Percentiles rank a stretch among this genome's conserved stretches.
Conservation (phyloP, 2,888 invertebrate species). For the Itoplectis maculator region DNA sequence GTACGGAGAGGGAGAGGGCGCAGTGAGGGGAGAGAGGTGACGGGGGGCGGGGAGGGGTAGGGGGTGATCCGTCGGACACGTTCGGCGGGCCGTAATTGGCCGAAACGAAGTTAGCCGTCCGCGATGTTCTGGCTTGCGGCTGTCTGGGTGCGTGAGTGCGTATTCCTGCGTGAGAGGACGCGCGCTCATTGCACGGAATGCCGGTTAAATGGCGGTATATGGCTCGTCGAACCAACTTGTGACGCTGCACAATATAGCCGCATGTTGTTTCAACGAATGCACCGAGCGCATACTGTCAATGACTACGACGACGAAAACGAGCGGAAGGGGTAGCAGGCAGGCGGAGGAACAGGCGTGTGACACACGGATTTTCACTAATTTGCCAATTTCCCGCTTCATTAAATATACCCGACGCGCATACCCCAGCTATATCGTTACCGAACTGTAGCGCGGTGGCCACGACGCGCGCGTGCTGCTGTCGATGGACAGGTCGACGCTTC, state of each 20-base stretch:
- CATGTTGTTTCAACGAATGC: slow-evolving; percentile 59
- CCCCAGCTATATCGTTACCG: slow-evolving; percentile 57
- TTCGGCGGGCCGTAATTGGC: slow-evolving; percentile 72
- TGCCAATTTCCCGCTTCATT: slow-evolving; percentile 80
- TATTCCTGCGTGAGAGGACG: slow-evolving; percentile 43
- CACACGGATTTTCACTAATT: slow-evolving; percentile 78
- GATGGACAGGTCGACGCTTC: slow-evolving; percentile 30
- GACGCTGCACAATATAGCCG: slow-evolving; percentile 26
- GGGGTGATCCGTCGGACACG: slow-evolving; percentile 25
- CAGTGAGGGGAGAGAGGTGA: neutral
- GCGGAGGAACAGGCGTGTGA: slow-evolving; percentile 47
- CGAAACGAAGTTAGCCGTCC: slow-evolving; percentile 74
- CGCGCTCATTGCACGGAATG: slow-evolving; percentile 56
- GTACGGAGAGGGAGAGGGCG: neutral
- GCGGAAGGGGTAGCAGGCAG: slow-evolving; percentile 13
- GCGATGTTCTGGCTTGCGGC: slow-evolving; percentile 52
- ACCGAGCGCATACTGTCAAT: slow-evolving; percentile 18
- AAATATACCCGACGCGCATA: slow-evolving; percentile 69
- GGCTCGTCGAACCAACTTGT: slow-evolving; percentile 53
- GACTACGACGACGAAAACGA: slow-evolving; percentile 52
- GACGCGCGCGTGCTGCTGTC: slow-evolving; percentile 17
- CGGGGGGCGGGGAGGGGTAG: slow-evolving; percentile 1
- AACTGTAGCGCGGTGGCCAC: slow-evolving; percentile 25
- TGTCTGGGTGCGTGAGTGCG: slow-evolving; percentile 36
- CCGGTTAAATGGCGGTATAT: slow-evolving; percentile 46